phyloP scores from a whole-genome alignment of 1,140 invertebrate species.

The Steinernema feltiae region DNA sequence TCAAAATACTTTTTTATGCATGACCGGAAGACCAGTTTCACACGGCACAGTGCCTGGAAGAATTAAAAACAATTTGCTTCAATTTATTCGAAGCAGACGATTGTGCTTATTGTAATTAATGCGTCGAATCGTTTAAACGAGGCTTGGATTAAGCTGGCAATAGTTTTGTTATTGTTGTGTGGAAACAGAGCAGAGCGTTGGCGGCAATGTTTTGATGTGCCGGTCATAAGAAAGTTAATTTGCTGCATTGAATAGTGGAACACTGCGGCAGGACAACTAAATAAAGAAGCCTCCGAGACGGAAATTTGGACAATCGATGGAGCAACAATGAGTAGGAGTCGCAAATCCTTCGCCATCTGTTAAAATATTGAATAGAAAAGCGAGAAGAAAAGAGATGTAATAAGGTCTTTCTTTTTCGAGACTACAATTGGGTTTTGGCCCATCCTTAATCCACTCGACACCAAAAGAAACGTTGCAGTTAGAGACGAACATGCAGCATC shows the following conservation, averaged over 20 bases:
- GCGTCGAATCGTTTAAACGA: too few species aligned
- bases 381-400: conserved; percentile 15
- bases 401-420: conserved; percentile 10
- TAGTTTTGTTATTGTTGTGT: neutral
- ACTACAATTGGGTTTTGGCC: neutral
- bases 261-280: neutral
- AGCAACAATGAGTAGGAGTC: conserved; percentile 13
- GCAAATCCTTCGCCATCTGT: conserved; percentile 15
- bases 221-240: neutral
- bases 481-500: neutral
- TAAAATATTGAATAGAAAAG: conserved; percentile 16
- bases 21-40: too few species aligned
- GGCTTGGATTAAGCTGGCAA: neutral
- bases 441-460: neutral
- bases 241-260: neutral
- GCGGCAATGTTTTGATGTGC: conserved; percentile 11
- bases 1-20: too few species aligned
- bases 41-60: too few species aligned
- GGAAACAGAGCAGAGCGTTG: neutral
- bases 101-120: too few species aligned
- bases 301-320: conserved; percentile 14
- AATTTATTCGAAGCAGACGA: too few species aligned
- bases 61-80: too few species aligned
- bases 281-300: neutral
- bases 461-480: neutral